Evolutionary conservation across 1,140 invertebrate species (phyloP), one percentile per base, ranked within the genome.

Genomic region (Trichonephila clavata): DNA sequence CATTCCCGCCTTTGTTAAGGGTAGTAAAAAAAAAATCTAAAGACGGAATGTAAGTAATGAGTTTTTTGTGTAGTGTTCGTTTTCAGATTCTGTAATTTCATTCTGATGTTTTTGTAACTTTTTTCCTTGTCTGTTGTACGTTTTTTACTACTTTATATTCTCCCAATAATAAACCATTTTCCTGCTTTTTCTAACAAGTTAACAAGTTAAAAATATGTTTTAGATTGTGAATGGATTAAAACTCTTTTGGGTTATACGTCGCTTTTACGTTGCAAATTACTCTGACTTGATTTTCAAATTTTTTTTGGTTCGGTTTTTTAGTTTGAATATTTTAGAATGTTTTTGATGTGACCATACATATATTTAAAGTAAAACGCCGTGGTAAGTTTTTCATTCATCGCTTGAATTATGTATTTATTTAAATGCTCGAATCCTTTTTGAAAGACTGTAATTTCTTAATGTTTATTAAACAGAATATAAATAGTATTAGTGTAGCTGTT

Each of bases 121-220:
- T 91, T 92, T 86, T 92, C 10, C 50, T 50, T 13, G 10, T 50
- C 87, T 5, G 20, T 57, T 20, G 50, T 61, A 24, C 20, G 39
- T 32, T 77, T 77, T 77, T 32, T 77, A 1, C 16, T 63, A 14
- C 10, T 65, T 87, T 87, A 57, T 65, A 24, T 63, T 57, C 24
- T 92, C 6, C 60, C 81, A 92, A 92, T 92, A 92, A 84, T 92
- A 59, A 86, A 39, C 16, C 80, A 65, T 65, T 83, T 80, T 2
- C 80, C n/a, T 57, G 89, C 90, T 84, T 65, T 68, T 92, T 86
- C 43, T 27, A 18, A 6, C 18, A 60, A n/a, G 18, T 83, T 92
- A 92, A 92, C 61, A 81, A 92, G 90, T 68, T 86, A 86, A 92
- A 92, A 92, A 84, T 92, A 86, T 92, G 81, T 83, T 86, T 71